A percentile compares a stretch with the other conserved stretches of the same genome.
These are phyloP conservation scores for Reinhardtius hippoglossoides DNA, from an alignment of 2,113 vertebrate genomes.

Conservation along the genomic window DNA sequence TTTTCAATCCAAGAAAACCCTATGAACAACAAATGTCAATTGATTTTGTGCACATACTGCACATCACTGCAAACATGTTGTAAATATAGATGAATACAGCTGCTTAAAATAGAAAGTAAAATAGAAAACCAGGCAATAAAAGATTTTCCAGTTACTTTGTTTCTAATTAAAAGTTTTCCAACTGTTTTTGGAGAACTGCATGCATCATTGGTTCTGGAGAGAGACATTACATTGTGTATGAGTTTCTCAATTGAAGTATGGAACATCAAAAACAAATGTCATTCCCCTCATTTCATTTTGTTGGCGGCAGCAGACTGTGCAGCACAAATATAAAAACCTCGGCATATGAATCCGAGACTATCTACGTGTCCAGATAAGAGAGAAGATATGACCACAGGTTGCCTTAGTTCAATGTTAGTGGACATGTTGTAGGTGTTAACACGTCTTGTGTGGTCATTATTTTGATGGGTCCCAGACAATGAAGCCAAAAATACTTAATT, in stretches of 20 bases:
- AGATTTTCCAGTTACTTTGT: not conserved
- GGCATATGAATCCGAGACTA: not conserved
- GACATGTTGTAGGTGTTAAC: slow-evolving; percentile 44
- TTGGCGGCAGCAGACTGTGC: not conserved
- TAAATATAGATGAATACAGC: not conserved
- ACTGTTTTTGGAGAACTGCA: not conserved
- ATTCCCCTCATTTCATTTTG: not conserved
- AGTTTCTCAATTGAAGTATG: slow-evolving; percentile 1
- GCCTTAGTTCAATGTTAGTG: slow-evolving; percentile 39
- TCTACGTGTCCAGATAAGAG: slow-evolving; percentile 6
- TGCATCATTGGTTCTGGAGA: not conserved
- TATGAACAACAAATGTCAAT: too few relatives aligned
- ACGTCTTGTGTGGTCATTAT: slow-evolving; percentile 26
- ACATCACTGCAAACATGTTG: not conserved
- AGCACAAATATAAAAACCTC: too few relatives aligned
- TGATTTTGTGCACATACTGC: not conserved
- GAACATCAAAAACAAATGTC: slow-evolving; percentile 19
- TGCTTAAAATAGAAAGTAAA: not conserved
- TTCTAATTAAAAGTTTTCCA: not conserved
- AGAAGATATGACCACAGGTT: not conserved
- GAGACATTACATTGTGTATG: not conserved
- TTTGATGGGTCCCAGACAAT: slow-evolving; percentile 39
- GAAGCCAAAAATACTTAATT: slow-evolving; percentile 23
- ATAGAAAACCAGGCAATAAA: not conserved
- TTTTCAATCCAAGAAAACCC: too few relatives aligned